Evolutionary conservation across 2,797 vertebrate species (phyloP), one percentile per base, ranked within the genome.

Genomic region (Sebastes matsubarae): DNA sequence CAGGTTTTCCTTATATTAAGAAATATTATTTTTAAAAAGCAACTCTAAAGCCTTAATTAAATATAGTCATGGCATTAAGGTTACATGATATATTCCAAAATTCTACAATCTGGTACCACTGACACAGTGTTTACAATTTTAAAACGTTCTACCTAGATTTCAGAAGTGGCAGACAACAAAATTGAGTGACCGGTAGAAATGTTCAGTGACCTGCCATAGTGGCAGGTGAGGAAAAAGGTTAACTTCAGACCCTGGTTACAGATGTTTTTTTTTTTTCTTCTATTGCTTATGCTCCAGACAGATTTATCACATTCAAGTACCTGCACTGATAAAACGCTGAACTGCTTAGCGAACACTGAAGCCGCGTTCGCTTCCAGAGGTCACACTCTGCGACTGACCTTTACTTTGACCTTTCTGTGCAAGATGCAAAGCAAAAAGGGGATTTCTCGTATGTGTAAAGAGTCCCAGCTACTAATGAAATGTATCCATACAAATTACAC

Each of bases 371-470:
- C 25, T 24, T 24, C 25, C 58, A 79, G 25, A 22, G 59, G n/a
- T 18, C 11, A 12, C 24, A 3, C 13, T 52, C 11, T 57, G 11
- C 8, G 0, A 4, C 13, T 75, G 78, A 84, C 77, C 71, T 88
- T 81, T 59, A 84, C 79, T 72, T 74, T 85, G 42, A 79, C 72
- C 77, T 87, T 79, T 42, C 54, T 29, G 14, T 77, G 7, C 3
- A 61, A 3, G 22, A 63, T 16, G 1, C 3, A 42, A 42, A 80
- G 14, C 6, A 42, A 46, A 18, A 22, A 5, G 4, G n/a, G 25
- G 4, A 7, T 61, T 8, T 29, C 20, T 24, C 2, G 0, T 20
- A 36, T 14, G 29, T 24, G 2, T 8, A 6, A 50, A 50, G n/a
- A 42, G 20, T 4, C 32, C 20, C 16, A 57, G 8, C 12, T 18